A percentile compares a stretch with the other conserved stretches of the same genome.
phyloP scores from a whole-genome alignment of 2,888 invertebrate genomes.

The Drosophila nigritarsus region DNA sequence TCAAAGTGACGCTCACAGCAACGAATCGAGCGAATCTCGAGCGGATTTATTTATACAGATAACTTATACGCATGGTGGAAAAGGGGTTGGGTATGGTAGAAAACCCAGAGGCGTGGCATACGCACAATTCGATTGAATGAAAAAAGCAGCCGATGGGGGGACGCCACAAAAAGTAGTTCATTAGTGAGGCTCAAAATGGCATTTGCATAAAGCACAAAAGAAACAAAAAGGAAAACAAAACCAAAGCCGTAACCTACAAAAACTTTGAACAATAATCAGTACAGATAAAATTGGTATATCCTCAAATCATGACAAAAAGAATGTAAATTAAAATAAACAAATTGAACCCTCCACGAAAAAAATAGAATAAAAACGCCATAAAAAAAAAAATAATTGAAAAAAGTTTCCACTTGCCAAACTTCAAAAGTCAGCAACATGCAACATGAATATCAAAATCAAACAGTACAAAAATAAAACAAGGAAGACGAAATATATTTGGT shows the following conservation, averaged over 20 bases:
- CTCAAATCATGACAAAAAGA: slow-evolving; percentile 47
- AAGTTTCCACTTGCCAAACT: slow-evolving; percentile 73
- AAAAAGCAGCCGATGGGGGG: slow-evolving; percentile 33
- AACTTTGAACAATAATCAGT: slow-evolving; percentile 44
- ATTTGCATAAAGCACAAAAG: slow-evolving; percentile 62
- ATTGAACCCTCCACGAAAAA: slow-evolving; percentile 21
- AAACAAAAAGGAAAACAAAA: slow-evolving; percentile 11
- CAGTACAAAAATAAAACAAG: slow-evolving; percentile 36
- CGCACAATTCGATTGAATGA: slow-evolving; percentile 73
- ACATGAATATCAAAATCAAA: slow-evolving; percentile 77
- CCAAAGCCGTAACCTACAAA: slow-evolving; percentile 15
- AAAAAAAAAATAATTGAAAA: slow-evolving; percentile 47
- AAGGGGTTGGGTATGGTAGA: background rate
- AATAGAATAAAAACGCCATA: slow-evolving; percentile 12
- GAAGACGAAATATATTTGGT: slow-evolving; percentile 5
- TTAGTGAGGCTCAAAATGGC: slow-evolving; percentile 59
- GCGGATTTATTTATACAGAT: slow-evolving; percentile 43
- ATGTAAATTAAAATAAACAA: slow-evolving; percentile 79
- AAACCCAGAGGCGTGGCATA: slow-evolving; percentile 41
- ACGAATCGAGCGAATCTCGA: slow-evolving; percentile 46
- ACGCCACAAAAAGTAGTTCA: slow-evolving; percentile 68
- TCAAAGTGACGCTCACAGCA: slow-evolving; percentile 70
- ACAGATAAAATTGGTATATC: slow-evolving; percentile 35
- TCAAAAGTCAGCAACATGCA: slow-evolving; percentile 79
- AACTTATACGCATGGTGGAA: slow-evolving; percentile 48